Evolutionary conservation across 2,113 vertebrate species (phyloP), one percentile per base, ranked within the genome.

Genomic region (Salvelinus namaycush): DNA sequence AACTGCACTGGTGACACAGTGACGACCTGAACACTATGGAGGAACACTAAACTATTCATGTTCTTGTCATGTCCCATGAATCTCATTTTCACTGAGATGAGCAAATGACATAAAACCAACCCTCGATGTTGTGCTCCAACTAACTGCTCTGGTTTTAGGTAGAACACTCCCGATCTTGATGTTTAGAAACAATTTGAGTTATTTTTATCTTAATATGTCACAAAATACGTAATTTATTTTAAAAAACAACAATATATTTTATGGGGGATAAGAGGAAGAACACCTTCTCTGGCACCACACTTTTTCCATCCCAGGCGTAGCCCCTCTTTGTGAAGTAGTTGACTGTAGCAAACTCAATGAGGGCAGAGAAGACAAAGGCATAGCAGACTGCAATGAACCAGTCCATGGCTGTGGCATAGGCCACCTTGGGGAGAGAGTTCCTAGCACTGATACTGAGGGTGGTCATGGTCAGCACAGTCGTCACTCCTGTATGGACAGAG

Each of bases 341-440:
- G 6, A 99, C 98, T 0, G 98, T 99, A 78, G 98, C 98, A 39
- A 99, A 99, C 87, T 99, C 98, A 0, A 99, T 99, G 81, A 99
- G 94, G 4, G 98, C 98, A 0, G 98, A 99, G 91, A 99, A 99
- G 39, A 99, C 98, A 1, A 99, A 99, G 83, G 98, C 98, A 0
- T 99, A 99, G 87, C 98, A 99, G 7, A 99, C 98, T 0, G 98
- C 98, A 26, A 99, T 99, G 86, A 99, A 99, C 98, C 98, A 99
- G 68, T 99, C 98, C 98, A 99, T 99, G 7, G 98, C 98, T 0
- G 98, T 99, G 79, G 98, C 97, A 0, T 99, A 99, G 77, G 97
- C 98, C 92, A 99, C 98, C 88, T 99, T 99, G 7, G 98, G 98
- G 2, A 99, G 96, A 0, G 98, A 99, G 88, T 99, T 99, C 80